Evolutionary conservation across 1,140 invertebrate genomes (phyloP), one percentile per base, ranked within the genome.

Genomic region (Diabrotica virgifera): DNA sequence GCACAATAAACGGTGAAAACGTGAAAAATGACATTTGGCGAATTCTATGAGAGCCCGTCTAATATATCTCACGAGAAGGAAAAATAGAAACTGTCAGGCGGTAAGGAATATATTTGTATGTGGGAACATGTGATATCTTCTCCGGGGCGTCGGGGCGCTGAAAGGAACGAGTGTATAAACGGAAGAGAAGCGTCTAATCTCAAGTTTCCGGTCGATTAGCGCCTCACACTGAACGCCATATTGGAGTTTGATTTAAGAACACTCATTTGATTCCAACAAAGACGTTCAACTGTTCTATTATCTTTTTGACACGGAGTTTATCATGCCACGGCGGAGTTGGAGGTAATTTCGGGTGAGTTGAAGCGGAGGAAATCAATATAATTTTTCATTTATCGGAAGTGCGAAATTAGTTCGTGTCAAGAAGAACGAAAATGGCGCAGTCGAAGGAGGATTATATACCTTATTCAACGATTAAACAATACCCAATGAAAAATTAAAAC

Each of bases 181-280:
- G 72, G 68, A 73, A 71, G 69, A 65, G 52, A 59, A 65, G 68
- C 65, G 70, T 75, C 74, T 77, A 77, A 77, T 77, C 76, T 77
- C 62, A 68, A 74, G 73, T 76, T 77, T 77, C 73, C 73, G 73
- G 67, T 76, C 76, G 76, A 77, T 77, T 77, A 75, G 74, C 70
- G 66, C 35, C 67, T 67, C 65, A 73, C 71, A 75, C 68, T 71
- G 71, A 70, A 67, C 76, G 74, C 76, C 76, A 77, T 77, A 77
- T 77, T 77, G 76, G 74, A 75, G 71, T 77, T 77, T 77, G 76
- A 77, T 77, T 76, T 77, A 77, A 75, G 76, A 75, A 77, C 74
- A 75, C 76, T 76, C 76, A 77, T 77, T 77, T 77, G 71, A 69
- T 66, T 56, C 67, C 74, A 70, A 77, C 76, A 77, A 77, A 77